Evolutionary conservation across 2,888 invertebrate species (phyloP), one percentile per base, ranked within the genome.

Genomic region (Tenthredo amoena): DNA sequence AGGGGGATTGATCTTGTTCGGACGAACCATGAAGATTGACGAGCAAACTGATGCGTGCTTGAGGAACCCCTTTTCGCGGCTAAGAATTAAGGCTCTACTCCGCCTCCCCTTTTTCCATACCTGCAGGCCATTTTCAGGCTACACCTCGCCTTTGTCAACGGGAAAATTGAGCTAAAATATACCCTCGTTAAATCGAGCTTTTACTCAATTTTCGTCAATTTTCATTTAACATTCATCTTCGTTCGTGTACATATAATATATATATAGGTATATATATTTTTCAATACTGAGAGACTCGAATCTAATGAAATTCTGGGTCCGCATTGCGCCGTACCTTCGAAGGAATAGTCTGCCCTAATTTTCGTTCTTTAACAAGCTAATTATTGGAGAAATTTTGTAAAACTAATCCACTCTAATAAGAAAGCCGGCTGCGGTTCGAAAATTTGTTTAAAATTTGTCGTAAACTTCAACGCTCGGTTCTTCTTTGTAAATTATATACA

Each of bases 11-110:
- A 77, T 55, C 77, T 77, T 55, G 55, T 77, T 55, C 55, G 50
- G 77, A 55, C 55, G 77, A 77, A 55, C 47, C 77, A 77, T 77
- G 77, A 55, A 77, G 77, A 77, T 50, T 34, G 50, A 77, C 77
- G 55, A 77, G 50, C 34, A 15, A 31, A 18, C 18, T 55, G 50
- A 40, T 55, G 47, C 77, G 47, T 18, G n/a, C 18, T 55, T 31
- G 34, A 55, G 55, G 34, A 18, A 55, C 50, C 77, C 47, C 34
- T 55, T 77, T 55, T n/a, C 26, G 47, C 77, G 47, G 31, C 21
- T 21, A 34, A 55, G 55, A 77, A 77, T 47, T 34, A 77, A 55
- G 55, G 18, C 50, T 18, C 18, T 18, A 9, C 7, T 50, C 55
- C 6, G 31, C 26, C 43, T 72, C 26, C 0, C 12, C 4, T 34